Evolutionary conservation across 2,888 invertebrate genomes (phyloP).

Genomic region (Thumatha senex): DNA sequence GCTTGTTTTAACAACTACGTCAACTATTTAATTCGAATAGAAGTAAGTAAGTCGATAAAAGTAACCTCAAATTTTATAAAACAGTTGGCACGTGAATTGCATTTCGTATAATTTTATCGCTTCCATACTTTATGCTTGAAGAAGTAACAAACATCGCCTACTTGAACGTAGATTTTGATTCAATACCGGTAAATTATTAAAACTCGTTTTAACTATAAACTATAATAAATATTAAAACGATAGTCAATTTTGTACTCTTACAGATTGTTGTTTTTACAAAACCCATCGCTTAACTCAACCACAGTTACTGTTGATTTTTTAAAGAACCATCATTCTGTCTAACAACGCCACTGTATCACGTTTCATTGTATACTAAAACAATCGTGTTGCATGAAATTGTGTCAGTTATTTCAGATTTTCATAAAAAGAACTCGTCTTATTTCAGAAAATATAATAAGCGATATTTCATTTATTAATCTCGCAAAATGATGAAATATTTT

Average conservation of each 20-base stretch:
- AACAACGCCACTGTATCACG: slow-evolving; percentile 27
- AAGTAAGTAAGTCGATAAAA: too few relatives aligned
- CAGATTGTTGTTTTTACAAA: slow-evolving; percentile 27
- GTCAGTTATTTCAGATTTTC: slow-evolving; percentile 43
- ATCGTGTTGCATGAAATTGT: slow-evolving; percentile 41
- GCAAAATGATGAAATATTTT: too few relatives aligned
- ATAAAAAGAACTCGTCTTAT: slow-evolving; percentile 17
- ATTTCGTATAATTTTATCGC: too few relatives aligned
- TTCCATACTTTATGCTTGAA: too few relatives aligned
- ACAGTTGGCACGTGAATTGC: too few relatives aligned
- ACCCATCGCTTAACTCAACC: slow-evolving; percentile 15
- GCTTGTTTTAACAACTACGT: background rate
- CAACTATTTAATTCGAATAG: too few relatives aligned
- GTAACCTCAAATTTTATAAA: too few relatives aligned
- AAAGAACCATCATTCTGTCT: slow-evolving; percentile 32
- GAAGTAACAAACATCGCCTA: too few relatives aligned
- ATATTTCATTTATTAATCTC: too few relatives aligned
- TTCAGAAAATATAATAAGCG: background rate
- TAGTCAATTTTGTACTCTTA: slow-evolving; percentile 17
- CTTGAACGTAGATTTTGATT: too few relatives aligned
- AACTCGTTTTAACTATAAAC: too few relatives aligned
- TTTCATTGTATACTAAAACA: slow-evolving; percentile 48
- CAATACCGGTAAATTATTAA: too few relatives aligned
- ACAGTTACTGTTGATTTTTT: slow-evolving; percentile 21
- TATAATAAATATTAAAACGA: slow-evolving; percentile 2